Base-by-base conservation (phyloP, 2,113 vertebrate genomes). In the Anthoscopus minutus region DNA sequence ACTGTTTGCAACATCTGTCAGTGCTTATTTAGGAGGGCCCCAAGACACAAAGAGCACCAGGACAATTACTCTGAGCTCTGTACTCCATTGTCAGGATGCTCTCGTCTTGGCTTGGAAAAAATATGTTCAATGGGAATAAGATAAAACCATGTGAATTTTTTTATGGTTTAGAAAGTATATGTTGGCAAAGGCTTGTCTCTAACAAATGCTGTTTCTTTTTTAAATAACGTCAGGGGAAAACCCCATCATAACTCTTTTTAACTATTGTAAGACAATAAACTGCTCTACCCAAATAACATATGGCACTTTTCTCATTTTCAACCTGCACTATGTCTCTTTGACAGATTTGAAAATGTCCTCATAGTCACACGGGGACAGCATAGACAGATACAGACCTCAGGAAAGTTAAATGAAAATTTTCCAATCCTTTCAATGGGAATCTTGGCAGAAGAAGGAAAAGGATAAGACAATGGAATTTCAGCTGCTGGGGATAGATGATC, bases 21-120 rank as follows among this genome's bases (percentile, higher is more conserved):
- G 11, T 74, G 65, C 87, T 95, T 81, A 74, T 84, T 92, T 84
- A 81, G 71, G 77, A 91, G 65, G 25, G 69, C 53, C 81, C 35
- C 57, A 69, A 86, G 73, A 64, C 62, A 71, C 80, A 79, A 60
- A 84, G 77, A 86, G 27, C 1, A 1, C 22, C 48, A 84, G 61
- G 48, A 84, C 61, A 86, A 86, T 81, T 78, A 81, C 65, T 93
- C 73, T 78, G 72, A 93, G 72, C 40, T 84, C 67, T 56, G 48
- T 48, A 37, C 92, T 92, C 27, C 21, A 60, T 72, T 93, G 66
- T 91, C 84, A 87, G 53, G 79, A 89, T 64, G 57, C 44, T 79
- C 69, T 84, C 94, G 81, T n/a, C 77, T 92, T 91, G 38, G 24
- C 65, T 92, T 94, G 84, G 76, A 81, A 89, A 96, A 95, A 93